Conservation (phyloP, 30 jellyfish, hydroid and myxozoan species). For the Chrysaora quinquecirrha region DNA sequence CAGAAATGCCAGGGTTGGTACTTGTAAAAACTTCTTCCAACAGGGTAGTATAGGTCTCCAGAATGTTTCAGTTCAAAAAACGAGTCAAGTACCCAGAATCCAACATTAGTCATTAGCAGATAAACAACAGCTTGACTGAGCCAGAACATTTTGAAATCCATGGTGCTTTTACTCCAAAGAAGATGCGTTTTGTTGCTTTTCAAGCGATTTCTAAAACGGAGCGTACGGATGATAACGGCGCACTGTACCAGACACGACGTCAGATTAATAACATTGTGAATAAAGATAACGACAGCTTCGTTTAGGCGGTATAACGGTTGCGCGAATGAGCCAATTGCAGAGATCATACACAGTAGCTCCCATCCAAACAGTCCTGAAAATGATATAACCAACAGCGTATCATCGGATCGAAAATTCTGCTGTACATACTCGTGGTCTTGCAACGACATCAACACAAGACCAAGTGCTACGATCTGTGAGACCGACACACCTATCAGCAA, state of each 20-base stretch:
- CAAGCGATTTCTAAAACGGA: slow-evolving; percentile 8
- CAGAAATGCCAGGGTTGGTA: slow-evolving; percentile 25
- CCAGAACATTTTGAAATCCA: neutral
- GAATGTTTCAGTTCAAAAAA: slow-evolving; percentile 37
- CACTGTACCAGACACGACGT: slow-evolving; percentile 8
- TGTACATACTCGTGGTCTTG: neutral
- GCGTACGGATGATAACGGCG: slow-evolving; percentile 28
- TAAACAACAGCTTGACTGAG: slow-evolving; percentile 29
- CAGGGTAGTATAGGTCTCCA: slow-evolving; percentile 33
- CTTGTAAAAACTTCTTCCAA: slow-evolving; percentile 11
- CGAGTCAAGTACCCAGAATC: slow-evolving; percentile 58
- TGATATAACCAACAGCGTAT: slow-evolving; percentile 27
- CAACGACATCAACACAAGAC: neutral
- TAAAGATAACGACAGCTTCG: slow-evolving; percentile 7
- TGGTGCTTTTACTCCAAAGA: neutral
- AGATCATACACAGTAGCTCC: slow-evolving; percentile 18
- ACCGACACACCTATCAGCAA: slow-evolving; percentile 8
- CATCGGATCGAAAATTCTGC: slow-evolving; percentile 22
- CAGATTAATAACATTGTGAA: slow-evolving; percentile 3
- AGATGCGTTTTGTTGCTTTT: neutral
- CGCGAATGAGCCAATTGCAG: slow-evolving; percentile 12
- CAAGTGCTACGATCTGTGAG: slow-evolving; percentile 28
- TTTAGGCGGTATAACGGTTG: neutral
- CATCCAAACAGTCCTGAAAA: slow-evolving; percentile 25
- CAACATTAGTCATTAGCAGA: slow-evolving; percentile 47